phyloP scores from a whole-genome alignment of 2,797 vertebrate species.

The Clangula hyemalis region DNA sequence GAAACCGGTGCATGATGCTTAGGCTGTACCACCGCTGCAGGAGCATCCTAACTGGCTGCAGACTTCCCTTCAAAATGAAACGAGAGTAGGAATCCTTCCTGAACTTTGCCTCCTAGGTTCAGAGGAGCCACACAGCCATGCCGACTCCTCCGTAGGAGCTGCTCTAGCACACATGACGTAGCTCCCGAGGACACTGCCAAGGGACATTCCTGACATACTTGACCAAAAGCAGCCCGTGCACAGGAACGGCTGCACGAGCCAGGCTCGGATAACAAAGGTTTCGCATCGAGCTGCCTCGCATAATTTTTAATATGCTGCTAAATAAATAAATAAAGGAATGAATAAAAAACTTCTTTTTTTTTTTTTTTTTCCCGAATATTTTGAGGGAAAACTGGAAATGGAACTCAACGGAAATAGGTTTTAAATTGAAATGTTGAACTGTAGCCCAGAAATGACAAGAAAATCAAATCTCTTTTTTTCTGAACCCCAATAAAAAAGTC shows the following conservation, averaged over 20 bases:
- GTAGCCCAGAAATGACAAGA: slow-evolving; percentile 72
- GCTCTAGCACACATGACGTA: slow-evolving; percentile 9
- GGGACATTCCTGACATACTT: slow-evolving; percentile 63
- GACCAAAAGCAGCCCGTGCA: slow-evolving; percentile 34
- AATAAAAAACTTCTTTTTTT: slow-evolving; percentile 51
- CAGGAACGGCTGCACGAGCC: slow-evolving; percentile 20
- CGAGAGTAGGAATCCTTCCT: not conserved
- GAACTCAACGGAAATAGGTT: slow-evolving; percentile 57
- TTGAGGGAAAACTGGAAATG: slow-evolving; percentile 65
- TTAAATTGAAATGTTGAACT: slow-evolving; percentile 70
- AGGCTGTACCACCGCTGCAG: not conserved
- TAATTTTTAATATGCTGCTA: slow-evolving; percentile 43
- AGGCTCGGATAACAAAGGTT: slow-evolving; percentile 53
- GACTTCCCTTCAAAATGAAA: not conserved
- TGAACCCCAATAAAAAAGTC: slow-evolving; percentile 62
- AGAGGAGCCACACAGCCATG: not conserved
- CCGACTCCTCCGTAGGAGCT: not conserved
- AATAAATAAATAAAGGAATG: slow-evolving; percentile 44
- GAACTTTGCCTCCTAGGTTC: not conserved
- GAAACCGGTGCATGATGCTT: not conserved
- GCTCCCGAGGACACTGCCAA: slow-evolving; percentile 16
- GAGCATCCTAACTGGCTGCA: not conserved
- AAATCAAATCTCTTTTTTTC: slow-evolving; percentile 54
- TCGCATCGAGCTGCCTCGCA: slow-evolving; percentile 27
- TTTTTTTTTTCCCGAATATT: slow-evolving; percentile 53